Percentiles rank a stretch among this genome's conserved stretches.
phyloP scores from a whole-genome alignment of 2,113 vertebrate genomes.

The Cyanoderma ruficeps region DNA sequence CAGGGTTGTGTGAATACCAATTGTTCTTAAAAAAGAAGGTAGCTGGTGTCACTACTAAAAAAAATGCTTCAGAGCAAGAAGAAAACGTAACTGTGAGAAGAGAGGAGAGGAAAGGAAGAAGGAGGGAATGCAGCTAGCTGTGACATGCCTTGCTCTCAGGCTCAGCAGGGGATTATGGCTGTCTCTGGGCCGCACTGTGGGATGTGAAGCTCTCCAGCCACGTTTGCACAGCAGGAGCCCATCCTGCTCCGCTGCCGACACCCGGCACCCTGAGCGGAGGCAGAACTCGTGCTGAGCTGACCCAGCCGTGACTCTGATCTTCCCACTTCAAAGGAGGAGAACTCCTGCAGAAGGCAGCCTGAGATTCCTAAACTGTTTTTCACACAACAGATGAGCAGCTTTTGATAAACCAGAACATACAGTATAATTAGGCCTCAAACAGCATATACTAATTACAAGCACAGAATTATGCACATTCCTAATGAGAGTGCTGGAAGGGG shows the following conservation, averaged over 20 bases:
- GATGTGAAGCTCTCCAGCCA: accelerated
- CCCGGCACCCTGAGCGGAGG: background rate
- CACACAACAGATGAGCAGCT: constrained; percentile 44
- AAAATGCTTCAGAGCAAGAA: background rate
- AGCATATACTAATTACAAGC: constrained; percentile 8
- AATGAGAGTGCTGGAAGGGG: background rate
- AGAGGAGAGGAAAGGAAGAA: background rate
- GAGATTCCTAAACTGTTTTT: constrained; percentile 41
- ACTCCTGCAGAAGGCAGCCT: constrained; percentile 4
- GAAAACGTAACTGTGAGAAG: background rate
- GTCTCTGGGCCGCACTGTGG: background rate
- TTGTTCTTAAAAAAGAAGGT: background rate
- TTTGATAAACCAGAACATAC: constrained; percentile 26
- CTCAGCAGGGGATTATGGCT: background rate
- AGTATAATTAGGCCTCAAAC: constrained; percentile 32
- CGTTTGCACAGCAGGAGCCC: background rate
- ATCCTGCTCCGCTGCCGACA: background rate
- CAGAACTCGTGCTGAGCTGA: background rate
- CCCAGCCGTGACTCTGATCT: constrained; percentile 16
- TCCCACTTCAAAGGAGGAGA: constrained; percentile 37
- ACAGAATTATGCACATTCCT: constrained; percentile 9
- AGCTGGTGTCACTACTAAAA: background rate
- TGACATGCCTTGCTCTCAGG: background rate
- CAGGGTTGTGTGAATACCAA: background rate
- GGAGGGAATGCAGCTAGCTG: background rate